These are phyloP conservation scores for Pseudomyrmex concolor DNA, from an alignment of 1,140 invertebrate genomes.

Conservation along the genomic window DNA sequence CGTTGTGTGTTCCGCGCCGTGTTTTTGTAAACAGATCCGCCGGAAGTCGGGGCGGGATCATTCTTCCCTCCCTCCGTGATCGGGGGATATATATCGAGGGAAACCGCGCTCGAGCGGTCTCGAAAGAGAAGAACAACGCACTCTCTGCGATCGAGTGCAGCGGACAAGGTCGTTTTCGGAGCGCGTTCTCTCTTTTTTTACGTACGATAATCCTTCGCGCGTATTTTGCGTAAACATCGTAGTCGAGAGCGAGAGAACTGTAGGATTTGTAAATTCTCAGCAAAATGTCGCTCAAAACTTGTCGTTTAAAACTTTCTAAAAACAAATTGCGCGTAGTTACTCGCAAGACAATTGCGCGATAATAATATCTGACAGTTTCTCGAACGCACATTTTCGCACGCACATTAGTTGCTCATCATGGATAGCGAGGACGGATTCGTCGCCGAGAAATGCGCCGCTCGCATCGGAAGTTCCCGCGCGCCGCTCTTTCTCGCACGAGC, in stretches of 20 bases:
- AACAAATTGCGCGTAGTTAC: too few species aligned
- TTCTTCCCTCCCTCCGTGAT: not conserved
- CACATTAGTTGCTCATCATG: too few species aligned
- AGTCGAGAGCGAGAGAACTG: too few species aligned
- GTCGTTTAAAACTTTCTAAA: too few species aligned
- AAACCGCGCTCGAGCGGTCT: constrained; percentile 13
- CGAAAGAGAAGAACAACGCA: constrained; percentile 14
- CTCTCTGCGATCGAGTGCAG: constrained; percentile 56
- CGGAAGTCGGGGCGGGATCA: constrained; percentile 14
- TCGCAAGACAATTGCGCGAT: not conserved
- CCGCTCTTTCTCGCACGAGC: constrained; percentile 70
- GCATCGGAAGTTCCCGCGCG: constrained; percentile 77
- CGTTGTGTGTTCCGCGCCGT: not conserved
- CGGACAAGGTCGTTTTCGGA: constrained; percentile 65
- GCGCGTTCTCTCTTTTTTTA: not conserved
- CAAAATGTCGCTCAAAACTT: too few species aligned
- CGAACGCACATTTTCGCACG: too few species aligned
- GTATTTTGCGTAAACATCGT: too few species aligned
- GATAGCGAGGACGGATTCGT: not conserved
- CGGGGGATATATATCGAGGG: not conserved
- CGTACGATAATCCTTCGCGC: too few species aligned
- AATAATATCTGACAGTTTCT: too few species aligned
- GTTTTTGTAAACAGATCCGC: constrained; percentile 37
- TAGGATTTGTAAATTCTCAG: too few species aligned
- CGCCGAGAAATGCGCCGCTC: constrained; percentile 65